phyloP scores from a whole-genome alignment of 2,888 invertebrate species.

The Netelia fuscicornis region DNA sequence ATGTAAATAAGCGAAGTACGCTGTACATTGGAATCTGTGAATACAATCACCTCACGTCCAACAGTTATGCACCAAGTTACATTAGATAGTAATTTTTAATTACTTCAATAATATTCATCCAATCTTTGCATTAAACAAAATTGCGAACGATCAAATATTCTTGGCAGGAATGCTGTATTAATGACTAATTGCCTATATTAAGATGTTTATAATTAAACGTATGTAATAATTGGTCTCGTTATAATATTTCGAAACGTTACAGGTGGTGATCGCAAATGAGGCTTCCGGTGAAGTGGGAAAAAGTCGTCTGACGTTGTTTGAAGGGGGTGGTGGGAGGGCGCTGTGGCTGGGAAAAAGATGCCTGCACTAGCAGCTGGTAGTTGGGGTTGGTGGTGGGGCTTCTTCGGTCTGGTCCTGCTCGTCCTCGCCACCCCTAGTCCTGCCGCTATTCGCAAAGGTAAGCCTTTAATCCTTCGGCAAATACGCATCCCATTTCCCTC shows the following conservation, averaged over 20 bases:
- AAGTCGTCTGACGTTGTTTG: constrained; percentile 79
- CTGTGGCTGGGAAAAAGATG: constrained; percentile 70
- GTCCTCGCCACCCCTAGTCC: constrained; percentile 82
- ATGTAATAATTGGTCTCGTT: neutral
- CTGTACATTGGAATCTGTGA: too few species aligned
- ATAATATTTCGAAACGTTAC: constrained; percentile 39
- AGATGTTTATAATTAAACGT: neutral
- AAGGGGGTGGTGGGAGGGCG: constrained; percentile 64
- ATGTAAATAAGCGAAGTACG: too few species aligned
- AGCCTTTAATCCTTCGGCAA: constrained; percentile 71
- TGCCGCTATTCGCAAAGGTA: constrained; percentile 83
- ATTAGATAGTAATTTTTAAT: neutral
- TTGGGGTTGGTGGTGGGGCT: constrained; percentile 78
- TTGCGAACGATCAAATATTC: neutral
- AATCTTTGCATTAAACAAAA: neutral
- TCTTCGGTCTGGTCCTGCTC: constrained; percentile 80
- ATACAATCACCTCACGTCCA: too few species aligned
- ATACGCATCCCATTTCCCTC: constrained; percentile 11
- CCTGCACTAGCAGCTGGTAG: constrained; percentile 73
- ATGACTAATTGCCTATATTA: neutral
- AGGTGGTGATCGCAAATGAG: constrained; percentile 79
- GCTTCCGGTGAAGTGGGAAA: constrained; percentile 74
- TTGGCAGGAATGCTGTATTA: too few species aligned
- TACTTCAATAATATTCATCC: neutral
- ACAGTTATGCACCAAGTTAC: too few species aligned